Evolutionary conservation across 2,113 vertebrate species (phyloP), one percentile per base, ranked within the genome.

Genomic region (Siniperca knerii): DNA sequence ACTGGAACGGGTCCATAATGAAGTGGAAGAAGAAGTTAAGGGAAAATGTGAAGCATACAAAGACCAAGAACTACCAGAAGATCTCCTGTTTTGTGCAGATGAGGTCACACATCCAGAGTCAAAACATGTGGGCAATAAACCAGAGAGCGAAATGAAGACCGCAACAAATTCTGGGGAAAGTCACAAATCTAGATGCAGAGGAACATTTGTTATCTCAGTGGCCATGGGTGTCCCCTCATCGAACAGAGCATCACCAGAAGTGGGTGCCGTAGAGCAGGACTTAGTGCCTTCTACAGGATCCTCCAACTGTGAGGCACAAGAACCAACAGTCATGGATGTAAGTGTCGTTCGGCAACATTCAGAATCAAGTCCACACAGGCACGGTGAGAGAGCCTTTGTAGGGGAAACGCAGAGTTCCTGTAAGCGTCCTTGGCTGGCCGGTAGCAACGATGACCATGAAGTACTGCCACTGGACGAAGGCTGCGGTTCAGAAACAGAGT

Each of bases 121-220:
- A 8, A 44, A 67, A n/a, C n/a, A 73, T 6, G 21, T 1, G 40
- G 23, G 20, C 57, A 37, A 4, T 2, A 35, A 57, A 62, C 33
- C 52, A 9, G 65, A 50, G 37, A 29, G 21, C 29, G 72, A 84
- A 57, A 60, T 4, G 7, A 78, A 67, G 55, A 52, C 46, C 1
- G 37, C 57, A 4, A 20, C 55, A 50, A 44, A 68, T 13, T 20
- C 57, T 35, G 58, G 15, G 15, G 12, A 40, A 66, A 42, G 2
- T 23, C 73, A 11, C n/a, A 87, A 61, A 58, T 13, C 80, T 10
- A 91, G 58, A 78, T 88, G 90, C 70, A 93, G 92, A 78, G 66
- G 55, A 18, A 93, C 91, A 0, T 94, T 91, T 90, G 77, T 94
- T 6, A 37, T 94, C 57, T 89, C 90, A 6, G 61, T 75, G 20